Percentiles rank a stretch among this genome's conserved stretches.
phyloP scores from a whole-genome alignment of 2,113 vertebrate genomes.

The Sigmodon hispidus region DNA sequence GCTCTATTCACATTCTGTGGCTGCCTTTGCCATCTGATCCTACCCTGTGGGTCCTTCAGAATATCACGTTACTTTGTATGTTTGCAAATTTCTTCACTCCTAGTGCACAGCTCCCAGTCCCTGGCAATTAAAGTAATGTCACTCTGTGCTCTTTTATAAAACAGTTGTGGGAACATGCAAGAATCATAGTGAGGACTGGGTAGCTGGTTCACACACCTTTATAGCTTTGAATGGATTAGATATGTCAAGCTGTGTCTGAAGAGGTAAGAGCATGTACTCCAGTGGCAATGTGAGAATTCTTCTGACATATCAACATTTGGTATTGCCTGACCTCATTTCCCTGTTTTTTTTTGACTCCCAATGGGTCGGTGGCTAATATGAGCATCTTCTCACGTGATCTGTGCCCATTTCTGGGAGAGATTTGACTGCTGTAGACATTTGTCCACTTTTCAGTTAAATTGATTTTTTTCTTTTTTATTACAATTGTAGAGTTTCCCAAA shows the following conservation, averaged over 20 bases:
- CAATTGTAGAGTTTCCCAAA: not conserved
- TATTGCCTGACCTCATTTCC: not conserved
- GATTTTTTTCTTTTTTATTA: not conserved
- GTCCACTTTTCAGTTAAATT: not conserved
- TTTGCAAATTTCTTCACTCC: not conserved
- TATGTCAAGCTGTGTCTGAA: not conserved
- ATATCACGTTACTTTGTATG: not conserved
- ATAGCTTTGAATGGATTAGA: too few relatives aligned
- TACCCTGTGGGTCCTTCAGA: not conserved
- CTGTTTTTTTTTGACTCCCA: too few relatives aligned
- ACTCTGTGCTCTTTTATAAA: not conserved
- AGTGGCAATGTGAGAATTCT: not conserved
- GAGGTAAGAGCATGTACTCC: not conserved
- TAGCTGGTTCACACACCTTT: not conserved
- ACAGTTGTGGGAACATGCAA: not conserved
- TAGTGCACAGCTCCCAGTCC: not conserved
- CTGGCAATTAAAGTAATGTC: not conserved
- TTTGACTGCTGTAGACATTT: not conserved
- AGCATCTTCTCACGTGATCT: not conserved
- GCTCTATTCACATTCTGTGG: not conserved
- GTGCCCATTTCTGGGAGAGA: not conserved
- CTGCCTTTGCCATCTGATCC: not conserved
- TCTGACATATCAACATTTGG: not conserved
- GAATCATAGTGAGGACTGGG: not conserved
- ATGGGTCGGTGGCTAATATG: not conserved